Evolutionary conservation across 2,888 invertebrate species (phyloP), one percentile per base, ranked within the genome.

Genomic region (Drosophila sordidapex): DNA sequence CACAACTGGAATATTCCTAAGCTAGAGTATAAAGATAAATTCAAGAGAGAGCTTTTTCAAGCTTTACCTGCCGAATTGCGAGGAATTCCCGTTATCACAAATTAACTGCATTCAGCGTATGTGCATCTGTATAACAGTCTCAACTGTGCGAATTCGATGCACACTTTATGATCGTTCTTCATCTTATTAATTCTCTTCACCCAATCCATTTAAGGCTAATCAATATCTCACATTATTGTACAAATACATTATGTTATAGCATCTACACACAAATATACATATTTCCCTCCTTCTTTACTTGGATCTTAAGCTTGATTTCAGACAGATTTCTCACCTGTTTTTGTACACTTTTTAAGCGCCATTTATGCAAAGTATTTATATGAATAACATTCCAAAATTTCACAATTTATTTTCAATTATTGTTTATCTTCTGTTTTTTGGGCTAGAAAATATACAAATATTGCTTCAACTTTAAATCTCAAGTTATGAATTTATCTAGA

Each of bases 31-130:
- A 25, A 25, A 15, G 46, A 46, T 46, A 4, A 46, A 25, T 25
- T 15, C 13, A 15, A 35, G 46, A 31, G 33, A 21, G 21, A 65
- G 65, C 65, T 69, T 54, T 40, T 10, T 10, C 52, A 29, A 62
- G 65, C 54, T 65, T 65, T 53, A 33, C 31, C 70, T n/a, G 5
- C 46, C 5, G 51, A 66, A 64, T 54, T 75, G 57, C 58, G 5
- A 54, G 77, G 58, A 77, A 77, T 77, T 64, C 49, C 77, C 77
- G 76, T 67, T 80, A 80, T 80, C 77, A 79, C 15, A 52, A 67
- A 59, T 53, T 18, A 43, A 10, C 59, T 69, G 52, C 69, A 69
- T 35, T 38, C 3, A 15, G 25, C 36, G 18, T 13, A 36, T 56
- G 38, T 38, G 38, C 54, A 38, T 38, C 27, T 27, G 38, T 68